A percentile compares a stretch with the other conserved stretches of the same genome.
phyloP scores from a whole-genome alignment of 2,888 invertebrate species.

The Timema cristinae region DNA sequence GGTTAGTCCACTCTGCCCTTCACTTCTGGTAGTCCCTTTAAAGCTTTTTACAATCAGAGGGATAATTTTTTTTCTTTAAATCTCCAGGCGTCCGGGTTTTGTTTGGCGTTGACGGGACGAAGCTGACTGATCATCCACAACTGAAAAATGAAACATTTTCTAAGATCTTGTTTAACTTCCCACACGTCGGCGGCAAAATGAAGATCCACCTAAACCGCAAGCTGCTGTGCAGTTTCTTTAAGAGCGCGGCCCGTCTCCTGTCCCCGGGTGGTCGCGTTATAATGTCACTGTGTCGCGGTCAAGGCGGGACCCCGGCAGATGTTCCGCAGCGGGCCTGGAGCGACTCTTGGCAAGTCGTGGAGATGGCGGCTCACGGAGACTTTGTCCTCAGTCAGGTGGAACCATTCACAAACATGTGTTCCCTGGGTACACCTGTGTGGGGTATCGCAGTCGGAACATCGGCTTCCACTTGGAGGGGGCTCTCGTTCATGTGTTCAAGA shows the following conservation, averaged over 20 bases:
- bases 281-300: constrained; percentile 52
- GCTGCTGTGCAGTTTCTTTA: constrained; percentile 50
- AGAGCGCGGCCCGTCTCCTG: constrained; percentile 44
- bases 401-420: constrained; percentile 43
- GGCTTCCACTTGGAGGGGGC: constrained; percentile 42
- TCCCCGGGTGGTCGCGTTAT: constrained; percentile 42
- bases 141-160: constrained; percentile 42
- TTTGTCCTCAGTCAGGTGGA: constrained; percentile 45
- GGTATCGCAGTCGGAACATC: constrained; percentile 46
- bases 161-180: constrained; percentile 58
- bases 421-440: constrained; percentile 46
- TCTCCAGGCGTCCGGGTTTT: constrained; percentile 48
- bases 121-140: constrained; percentile 40
- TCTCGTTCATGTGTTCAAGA: constrained; percentile 40
- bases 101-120: constrained; percentile 51
- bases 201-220: constrained; percentile 53
- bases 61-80: constrained; percentile 37
- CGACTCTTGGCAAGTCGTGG: constrained; percentile 54
- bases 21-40: no score
- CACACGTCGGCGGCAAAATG: constrained; percentile 58
- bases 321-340: constrained; percentile 45
- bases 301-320: constrained; percentile 52
- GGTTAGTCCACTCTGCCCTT: constrained; percentile 28
- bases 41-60: constrained; percentile 28
- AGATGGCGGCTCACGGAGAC: constrained; percentile 51